Percentiles rank a stretch among this genome's conserved stretches.
phyloP scores from a whole-genome alignment of 2,888 invertebrate genomes.

The Hypsopygia costalis region DNA sequence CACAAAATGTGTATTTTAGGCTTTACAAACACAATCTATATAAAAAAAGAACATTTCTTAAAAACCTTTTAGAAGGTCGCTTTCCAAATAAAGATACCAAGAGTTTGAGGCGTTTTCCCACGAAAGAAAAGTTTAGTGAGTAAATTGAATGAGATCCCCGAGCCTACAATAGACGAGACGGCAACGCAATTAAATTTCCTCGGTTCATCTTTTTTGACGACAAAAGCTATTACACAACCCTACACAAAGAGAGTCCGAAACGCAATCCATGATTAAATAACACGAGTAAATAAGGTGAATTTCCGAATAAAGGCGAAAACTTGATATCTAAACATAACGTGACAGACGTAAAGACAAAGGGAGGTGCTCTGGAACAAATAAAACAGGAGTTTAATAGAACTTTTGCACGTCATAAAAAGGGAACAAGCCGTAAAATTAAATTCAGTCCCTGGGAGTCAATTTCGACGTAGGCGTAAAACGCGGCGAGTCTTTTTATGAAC shows the following conservation, averaged over 20 bases:
- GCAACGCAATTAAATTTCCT: constrained; percentile 12
- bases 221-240: constrained; percentile 14
- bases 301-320: constrained; percentile 16
- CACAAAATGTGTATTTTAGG: too few relatives aligned
- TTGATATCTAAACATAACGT: constrained; percentile 10
- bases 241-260: constrained; percentile 12
- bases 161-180: constrained; percentile 3
- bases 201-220: constrained; percentile 12
- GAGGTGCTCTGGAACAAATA: constrained; percentile 20
- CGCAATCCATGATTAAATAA: constrained; percentile 11
- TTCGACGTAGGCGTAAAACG: constrained; percentile 22
- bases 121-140: constrained; percentile 7
- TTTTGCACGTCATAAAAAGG: constrained; percentile 31
- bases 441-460: constrained; percentile 24
- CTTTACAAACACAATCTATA: too few relatives aligned
- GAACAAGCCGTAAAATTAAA: constrained; percentile 29
- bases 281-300: constrained; percentile 13
- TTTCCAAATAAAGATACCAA: too few relatives aligned
- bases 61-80: too few relatives aligned
- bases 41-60: too few relatives aligned
- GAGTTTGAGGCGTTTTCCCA: constrained; percentile 1
- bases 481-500: constrained; percentile 18
- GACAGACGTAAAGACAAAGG: constrained; percentile 12
- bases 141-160: constrained; percentile 10
- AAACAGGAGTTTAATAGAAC: constrained; percentile 24